A percentile compares a stretch with the other conserved stretches of the same genome.
Conservation (phyloP, 2,797 vertebrate species). For the Neomorphus geoffroyi region DNA sequence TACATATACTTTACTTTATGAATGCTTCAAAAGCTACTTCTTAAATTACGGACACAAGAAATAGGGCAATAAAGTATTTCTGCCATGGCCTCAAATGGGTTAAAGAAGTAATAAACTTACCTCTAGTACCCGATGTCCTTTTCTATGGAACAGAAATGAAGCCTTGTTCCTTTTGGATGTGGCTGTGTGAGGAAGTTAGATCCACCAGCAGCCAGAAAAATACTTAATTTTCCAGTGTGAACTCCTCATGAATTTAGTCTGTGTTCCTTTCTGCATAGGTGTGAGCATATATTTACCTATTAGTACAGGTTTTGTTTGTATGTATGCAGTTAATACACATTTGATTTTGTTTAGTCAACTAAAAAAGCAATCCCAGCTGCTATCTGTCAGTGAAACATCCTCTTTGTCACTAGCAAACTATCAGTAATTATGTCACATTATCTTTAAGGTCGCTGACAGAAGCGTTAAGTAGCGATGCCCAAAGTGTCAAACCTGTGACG, state of each 20-base stretch:
- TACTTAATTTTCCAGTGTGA: neutral
- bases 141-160: neutral
- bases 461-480: neutral
- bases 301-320: neutral
- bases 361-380: neutral
- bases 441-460: neutral
- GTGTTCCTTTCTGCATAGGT: neutral
- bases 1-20: neutral
- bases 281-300: neutral
- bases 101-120: neutral
- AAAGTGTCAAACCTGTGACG: neutral
- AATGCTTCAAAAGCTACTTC: neutral
- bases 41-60: neutral
- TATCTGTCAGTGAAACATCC: neutral
- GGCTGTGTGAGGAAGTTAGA: neutral
- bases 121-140: neutral
- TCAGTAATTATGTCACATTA: neutral
- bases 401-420: neutral
- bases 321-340: neutral
- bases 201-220: neutral
- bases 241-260: neutral
- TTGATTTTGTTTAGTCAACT: neutral
- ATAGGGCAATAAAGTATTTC: neutral
- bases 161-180: neutral
- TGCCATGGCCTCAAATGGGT: neutral